Percentiles rank a stretch among this genome's conserved stretches.
Conservation (phyloP, 2,113 vertebrate species). For the Tangachromis dhanisi region DNA sequence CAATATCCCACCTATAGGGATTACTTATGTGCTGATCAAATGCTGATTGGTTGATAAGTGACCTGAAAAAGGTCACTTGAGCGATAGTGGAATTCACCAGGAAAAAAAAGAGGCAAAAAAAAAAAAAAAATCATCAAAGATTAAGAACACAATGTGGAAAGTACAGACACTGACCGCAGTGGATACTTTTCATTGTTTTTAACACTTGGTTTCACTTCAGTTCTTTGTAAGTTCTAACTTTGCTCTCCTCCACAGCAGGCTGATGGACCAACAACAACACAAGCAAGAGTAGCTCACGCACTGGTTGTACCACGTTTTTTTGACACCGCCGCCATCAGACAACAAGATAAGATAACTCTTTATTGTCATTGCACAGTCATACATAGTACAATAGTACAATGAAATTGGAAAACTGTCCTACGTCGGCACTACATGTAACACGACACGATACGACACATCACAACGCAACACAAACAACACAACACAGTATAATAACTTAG, state of each 20-base stretch:
- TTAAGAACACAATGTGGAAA: not conserved
- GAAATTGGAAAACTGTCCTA: no score
- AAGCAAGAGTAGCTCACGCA: rapidly evolving
- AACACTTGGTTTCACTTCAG: not conserved
- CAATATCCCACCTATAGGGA: not conserved
- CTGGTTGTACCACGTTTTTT: not conserved
- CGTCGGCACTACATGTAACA: no score
- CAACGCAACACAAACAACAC: no score
- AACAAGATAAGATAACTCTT: no score
- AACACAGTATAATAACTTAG: no score
- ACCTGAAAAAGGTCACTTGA: not conserved
- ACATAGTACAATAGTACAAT: no score
- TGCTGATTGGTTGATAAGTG: not conserved
- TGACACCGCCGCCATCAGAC: not conserved
- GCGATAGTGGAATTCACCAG: rapidly evolving
- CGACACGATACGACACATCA: no score
- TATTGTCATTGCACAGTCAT: no score
- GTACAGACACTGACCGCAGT: not conserved
- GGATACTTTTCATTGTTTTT: not conserved
- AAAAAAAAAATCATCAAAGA: not conserved
- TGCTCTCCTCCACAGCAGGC: not conserved
- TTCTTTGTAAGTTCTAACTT: not conserved
- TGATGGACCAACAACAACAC: not conserved
- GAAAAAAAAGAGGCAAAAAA: not conserved
- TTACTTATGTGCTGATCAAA: not conserved